A percentile compares a stretch with the other conserved stretches of the same genome.
Evolutionary conservation across 1,140 invertebrate genomes (phyloP).

Genomic region (Diploscapter pachys): DNA sequence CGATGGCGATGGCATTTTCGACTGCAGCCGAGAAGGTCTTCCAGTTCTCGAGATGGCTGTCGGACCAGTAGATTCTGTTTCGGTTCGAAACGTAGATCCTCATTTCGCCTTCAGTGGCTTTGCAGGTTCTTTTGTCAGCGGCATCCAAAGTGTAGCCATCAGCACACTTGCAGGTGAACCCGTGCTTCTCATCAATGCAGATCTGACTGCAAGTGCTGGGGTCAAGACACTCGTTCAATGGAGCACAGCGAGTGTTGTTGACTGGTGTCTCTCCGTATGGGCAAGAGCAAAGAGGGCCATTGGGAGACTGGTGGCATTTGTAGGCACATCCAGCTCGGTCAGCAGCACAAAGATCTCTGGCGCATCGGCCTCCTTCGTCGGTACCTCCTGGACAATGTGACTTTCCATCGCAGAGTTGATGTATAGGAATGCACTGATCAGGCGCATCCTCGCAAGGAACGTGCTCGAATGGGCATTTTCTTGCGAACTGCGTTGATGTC

Average conservation of each 20-base stretch:
- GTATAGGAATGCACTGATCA: conserved; percentile 64
- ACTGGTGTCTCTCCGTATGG: conserved; percentile 68
- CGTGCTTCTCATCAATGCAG: conserved; percentile 83
- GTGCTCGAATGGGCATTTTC: conserved; percentile 54
- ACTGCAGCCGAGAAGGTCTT: conserved; percentile 83
- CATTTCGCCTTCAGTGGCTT: conserved; percentile 78
- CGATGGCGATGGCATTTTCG: conserved; percentile 91
- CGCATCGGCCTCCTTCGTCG: conserved; percentile 76
- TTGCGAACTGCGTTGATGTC: conserved; percentile 30
- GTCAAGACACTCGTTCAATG: conserved; percentile 71
- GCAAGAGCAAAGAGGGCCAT: conserved; percentile 81
- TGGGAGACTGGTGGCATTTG: conserved; percentile 82
- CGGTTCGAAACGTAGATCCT: conserved; percentile 90
- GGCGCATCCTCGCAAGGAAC: conserved; percentile 48
- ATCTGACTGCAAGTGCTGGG: conserved; percentile 71
- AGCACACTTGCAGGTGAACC: conserved; percentile 74
- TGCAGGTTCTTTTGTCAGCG: conserved; percentile 78
- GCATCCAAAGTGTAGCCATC: conserved; percentile 75
- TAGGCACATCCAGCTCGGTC: conserved; percentile 73
- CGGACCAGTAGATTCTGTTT: conserved; percentile 87
- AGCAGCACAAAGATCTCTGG: conserved; percentile 55
- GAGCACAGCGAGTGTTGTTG: conserved; percentile 58
- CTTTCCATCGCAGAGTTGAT: conserved; percentile 76
- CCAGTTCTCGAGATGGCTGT: conserved; percentile 80
- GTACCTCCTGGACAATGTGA: conserved; percentile 82